Base-by-base conservation (phyloP, 2,113 vertebrate genomes). In the Myiagra hebetior region DNA sequence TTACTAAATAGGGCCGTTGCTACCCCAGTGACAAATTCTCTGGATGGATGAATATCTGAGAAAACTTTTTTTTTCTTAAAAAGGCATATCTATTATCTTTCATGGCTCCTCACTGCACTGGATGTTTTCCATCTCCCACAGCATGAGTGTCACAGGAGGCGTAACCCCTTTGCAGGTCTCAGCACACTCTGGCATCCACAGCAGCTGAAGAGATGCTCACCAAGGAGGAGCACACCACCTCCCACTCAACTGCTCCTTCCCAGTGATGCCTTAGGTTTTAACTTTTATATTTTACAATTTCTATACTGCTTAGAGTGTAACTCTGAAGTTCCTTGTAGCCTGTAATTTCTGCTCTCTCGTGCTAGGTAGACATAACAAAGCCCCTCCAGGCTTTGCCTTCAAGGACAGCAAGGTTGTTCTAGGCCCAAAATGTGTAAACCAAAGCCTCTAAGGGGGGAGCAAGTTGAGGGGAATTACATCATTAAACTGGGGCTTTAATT, bases 1-100 rank as follows among this genome's bases (percentile, higher is more conserved):
- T 92, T 55, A 39, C 86, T 96, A 97, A 96, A 95, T 80, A 93
- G 44, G 64, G 64, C 30, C 83, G 86, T 92, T 92, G 83, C 80
- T 86, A 67, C 7, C 80, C 57, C 68, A 49, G 10, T 60, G 89
- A 93, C 35, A 92, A 82, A 92, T 80, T 88, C 50, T 72, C 65
- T 75, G 13, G 10, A 37, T 68, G 30, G 73, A 91, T 60, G 60
- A 67, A 79, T 92, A 83, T 52, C 47, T 22, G 26, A 83, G 10
- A 53, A 2, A 6, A 21, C 3, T 4, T 31, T 35, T 41, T 42
- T 41, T 31, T 80, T 76, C n/a, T 20, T 27, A 23, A 23, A 59
- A 44, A 37, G 41, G 13, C 6, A 19, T 44, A 18, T 89, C 81
- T 91, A 62, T 95, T 83, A 59, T 68, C 20, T 88, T 89, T 75